Evolutionary conservation across 2,113 vertebrate genomes (phyloP), one percentile per base, ranked within the genome.

Genomic region (Bos indicus): DNA sequence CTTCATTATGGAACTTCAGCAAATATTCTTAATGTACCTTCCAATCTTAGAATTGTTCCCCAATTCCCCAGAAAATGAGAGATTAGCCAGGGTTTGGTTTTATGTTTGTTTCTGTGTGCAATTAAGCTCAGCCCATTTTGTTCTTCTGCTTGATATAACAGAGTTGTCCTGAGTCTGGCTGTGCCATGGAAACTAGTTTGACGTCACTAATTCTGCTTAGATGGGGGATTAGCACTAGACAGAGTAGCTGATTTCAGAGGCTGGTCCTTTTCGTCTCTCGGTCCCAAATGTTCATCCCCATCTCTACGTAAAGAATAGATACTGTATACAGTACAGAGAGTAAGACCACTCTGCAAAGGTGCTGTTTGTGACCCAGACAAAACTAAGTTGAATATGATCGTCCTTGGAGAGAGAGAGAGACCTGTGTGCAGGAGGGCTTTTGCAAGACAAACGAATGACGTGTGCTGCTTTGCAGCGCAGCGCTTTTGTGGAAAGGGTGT

Each of bases 161-260:
- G 97, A 95, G 93, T 95, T 97, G 96, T 97, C 94, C 8, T 89
- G 97, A 97, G 93, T 88, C 96, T 88, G 94, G 67, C 98, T 97
- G 80, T 98, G 91, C 97, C 97, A 97, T 97, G 98, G 98, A 97
- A 97, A 98, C 97, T 59, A 95, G 54, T 85, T 97, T 97, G 97
- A 98, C 93, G 97, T 98, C 98, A 98, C 82, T 91, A 89, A 96
- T 95, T 97, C 98, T 97, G 95, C 82, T 97, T 89, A 95, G 95
- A 96, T 94, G 90, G 97, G 97, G 97, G 96, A 97, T 96, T 96
- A 98, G 88, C 94, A 83, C 93, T 89, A 86, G 88, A 94, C 94
- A 96, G 25, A 89, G 90, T 91, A 52, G 91, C 60, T 91, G 77
- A 52, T 96, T 97, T 81, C 92, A 91, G 67, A 82, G 93, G 48